Percentiles rank a stretch among this genome's conserved stretches.
Conservation (phyloP, 2,797 vertebrate species). For the Chelidonichthys spinosus region DNA sequence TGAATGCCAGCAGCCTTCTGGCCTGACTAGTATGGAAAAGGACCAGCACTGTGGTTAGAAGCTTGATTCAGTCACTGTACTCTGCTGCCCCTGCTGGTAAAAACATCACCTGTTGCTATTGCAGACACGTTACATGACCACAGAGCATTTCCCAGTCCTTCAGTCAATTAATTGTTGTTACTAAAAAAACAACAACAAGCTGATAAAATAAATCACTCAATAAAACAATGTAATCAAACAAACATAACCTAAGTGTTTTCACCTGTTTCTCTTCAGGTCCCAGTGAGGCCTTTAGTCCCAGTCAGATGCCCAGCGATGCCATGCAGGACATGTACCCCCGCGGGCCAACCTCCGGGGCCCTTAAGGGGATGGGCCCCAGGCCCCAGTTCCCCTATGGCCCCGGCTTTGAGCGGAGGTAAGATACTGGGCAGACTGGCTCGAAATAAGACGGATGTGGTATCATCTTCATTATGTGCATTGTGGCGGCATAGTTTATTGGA, state of each 20-base stretch:
- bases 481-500: too few relatives aligned
- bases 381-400: conserved; percentile 91
- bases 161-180: background rate
- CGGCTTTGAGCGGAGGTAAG: conserved; percentile 90
- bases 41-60: too few relatives aligned
- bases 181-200: too few relatives aligned
- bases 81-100: conserved; percentile 67
- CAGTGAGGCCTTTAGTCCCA: conserved; percentile 83
- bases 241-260: background rate
- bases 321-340: conserved; percentile 93
- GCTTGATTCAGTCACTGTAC: background rate
- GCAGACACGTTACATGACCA: conserved; percentile 29
- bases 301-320: conserved; percentile 89
- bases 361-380: conserved; percentile 88
- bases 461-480: too few relatives aligned
- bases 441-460: too few relatives aligned
- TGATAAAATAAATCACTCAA: background rate
- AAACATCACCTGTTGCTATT: background rate
- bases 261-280: conserved; percentile 75
- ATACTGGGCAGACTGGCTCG: background rate
- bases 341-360: conserved; percentile 83
- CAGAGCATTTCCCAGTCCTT: background rate
- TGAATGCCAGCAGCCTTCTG: too few relatives aligned
- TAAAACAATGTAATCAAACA: background rate
- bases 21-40: too few relatives aligned